Percentiles rank a stretch among this genome's conserved stretches.
Evolutionary conservation across 1,140 invertebrate genomes (phyloP).

Genomic region (Drosophila kepulauana): DNA sequence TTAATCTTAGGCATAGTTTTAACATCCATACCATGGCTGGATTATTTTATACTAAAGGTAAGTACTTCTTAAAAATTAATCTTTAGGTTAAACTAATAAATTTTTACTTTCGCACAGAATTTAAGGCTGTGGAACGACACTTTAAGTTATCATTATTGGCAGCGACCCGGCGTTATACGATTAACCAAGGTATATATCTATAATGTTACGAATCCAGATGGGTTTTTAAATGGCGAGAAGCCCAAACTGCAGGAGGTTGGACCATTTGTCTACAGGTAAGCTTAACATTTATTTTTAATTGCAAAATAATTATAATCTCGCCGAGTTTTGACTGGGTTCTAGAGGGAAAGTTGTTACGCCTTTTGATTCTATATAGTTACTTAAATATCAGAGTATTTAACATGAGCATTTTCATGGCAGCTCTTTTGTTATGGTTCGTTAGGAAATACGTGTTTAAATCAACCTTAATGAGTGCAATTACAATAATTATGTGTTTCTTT

Average conservation of each 20-base stretch:
- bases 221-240: conserved; percentile 92
- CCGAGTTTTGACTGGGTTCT: neutral
- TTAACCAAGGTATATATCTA: conserved; percentile 96
- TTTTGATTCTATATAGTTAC: conserved; percentile 42
- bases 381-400: conserved; percentile 12
- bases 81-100: neutral
- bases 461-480: conserved; percentile 69
- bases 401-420: conserved; percentile 55
- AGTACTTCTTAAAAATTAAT: conserved; percentile 68
- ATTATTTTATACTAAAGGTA: conserved; percentile 93
- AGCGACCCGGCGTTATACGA: conserved; percentile 94
- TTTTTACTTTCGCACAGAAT: conserved; percentile 87
- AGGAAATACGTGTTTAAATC: conserved; percentile 47
- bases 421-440: conserved; percentile 66
- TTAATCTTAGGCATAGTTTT: conserved; percentile 92
- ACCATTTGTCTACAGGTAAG: conserved; percentile 94
- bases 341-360: conserved; percentile 59
- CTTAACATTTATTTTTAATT: conserved; percentile 16
- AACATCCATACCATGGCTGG: conserved; percentile 93
- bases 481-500: conserved; percentile 52
- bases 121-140: conserved; percentile 93
- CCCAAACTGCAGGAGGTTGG: conserved; percentile 93
- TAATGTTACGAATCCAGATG: conserved; percentile 94
- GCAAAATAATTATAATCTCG: neutral
- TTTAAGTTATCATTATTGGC: conserved; percentile 95